phyloP scores from a whole-genome alignment of 2,888 invertebrate species.

The Platycnemis pennipes region DNA sequence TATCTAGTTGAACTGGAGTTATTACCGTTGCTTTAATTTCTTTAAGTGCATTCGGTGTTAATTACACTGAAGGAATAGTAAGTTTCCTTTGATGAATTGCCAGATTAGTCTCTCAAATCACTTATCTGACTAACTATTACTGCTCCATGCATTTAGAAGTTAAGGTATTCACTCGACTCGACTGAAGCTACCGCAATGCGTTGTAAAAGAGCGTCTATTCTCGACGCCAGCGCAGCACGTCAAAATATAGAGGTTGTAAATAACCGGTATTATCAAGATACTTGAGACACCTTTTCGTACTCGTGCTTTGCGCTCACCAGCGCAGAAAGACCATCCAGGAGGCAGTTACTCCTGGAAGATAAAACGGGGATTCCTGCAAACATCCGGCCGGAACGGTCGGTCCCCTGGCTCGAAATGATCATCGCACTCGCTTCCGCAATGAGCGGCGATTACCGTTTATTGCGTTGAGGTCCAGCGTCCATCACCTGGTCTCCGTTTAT shows the following conservation, averaged over 20 bases:
- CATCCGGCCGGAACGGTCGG: neutral
- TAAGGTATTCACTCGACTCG: too few relatives aligned
- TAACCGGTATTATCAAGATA: neutral
- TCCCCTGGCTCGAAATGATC: neutral
- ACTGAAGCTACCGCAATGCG: neutral
- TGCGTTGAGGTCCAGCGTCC: constrained; percentile 32
- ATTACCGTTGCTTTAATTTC: too few relatives aligned
- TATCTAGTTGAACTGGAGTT: too few relatives aligned
- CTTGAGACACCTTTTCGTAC: neutral
- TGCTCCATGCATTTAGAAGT: too few relatives aligned
- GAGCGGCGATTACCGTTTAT: constrained; percentile 36
- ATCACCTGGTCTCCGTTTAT: constrained; percentile 14
- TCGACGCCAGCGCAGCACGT: neutral
- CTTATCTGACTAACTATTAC: too few relatives aligned
- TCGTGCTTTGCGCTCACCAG: neutral
- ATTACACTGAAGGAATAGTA: too few relatives aligned
- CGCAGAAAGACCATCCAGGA: neutral
- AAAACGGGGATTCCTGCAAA: neutral
- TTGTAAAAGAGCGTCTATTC: neutral
- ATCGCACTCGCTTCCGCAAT: constrained; percentile 28
- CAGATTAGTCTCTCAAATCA: too few relatives aligned
- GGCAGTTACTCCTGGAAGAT: neutral
- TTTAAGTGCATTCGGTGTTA: too few relatives aligned
- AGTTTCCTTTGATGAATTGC: too few relatives aligned
- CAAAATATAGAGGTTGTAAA: neutral